phyloP scores from a whole-genome alignment of 1,140 invertebrate genomes.

The Aphidius gifuensis region DNA sequence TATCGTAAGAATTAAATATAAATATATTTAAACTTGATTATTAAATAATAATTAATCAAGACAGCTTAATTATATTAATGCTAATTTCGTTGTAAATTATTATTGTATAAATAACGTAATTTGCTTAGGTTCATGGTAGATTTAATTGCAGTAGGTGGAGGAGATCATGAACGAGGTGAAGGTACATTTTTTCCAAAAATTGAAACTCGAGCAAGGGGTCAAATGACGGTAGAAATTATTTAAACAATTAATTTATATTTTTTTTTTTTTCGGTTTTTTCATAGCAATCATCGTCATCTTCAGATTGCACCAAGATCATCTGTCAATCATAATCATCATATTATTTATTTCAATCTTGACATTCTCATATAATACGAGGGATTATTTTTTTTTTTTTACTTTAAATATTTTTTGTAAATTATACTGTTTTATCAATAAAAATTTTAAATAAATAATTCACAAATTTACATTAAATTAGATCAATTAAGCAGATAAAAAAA shows the following conservation, averaged over 20 bases:
- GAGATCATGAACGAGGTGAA: slow-evolving; percentile 41
- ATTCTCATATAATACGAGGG: too few species aligned
- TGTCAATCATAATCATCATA: too few species aligned
- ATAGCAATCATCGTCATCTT: too few species aligned
- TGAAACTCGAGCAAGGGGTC: slow-evolving; percentile 48
- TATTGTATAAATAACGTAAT: slow-evolving; percentile 30
- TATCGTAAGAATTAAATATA: slow-evolving; percentile 44
- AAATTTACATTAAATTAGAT: too few species aligned
- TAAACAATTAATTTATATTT: not conserved
- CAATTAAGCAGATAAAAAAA: too few species aligned
- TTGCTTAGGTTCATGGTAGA: slow-evolving; percentile 51
- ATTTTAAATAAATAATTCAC: too few species aligned
- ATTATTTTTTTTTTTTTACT: too few species aligned
- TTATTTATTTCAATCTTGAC: too few species aligned
- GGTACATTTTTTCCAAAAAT: slow-evolving; percentile 51
- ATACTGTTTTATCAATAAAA: too few species aligned
- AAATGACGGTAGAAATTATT: slow-evolving; percentile 48
- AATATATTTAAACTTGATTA: not conserved
- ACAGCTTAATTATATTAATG: not conserved
- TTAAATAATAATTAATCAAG: slow-evolving; percentile 5
- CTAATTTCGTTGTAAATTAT: not conserved
- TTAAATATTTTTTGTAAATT: too few species aligned
- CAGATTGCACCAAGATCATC: too few species aligned
- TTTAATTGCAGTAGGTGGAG: slow-evolving; percentile 55
- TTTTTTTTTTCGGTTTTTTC: too few species aligned